Evolutionary conservation across 1,140 invertebrate species (phyloP).

Genomic region (Anoplolepis gracilipes): DNA sequence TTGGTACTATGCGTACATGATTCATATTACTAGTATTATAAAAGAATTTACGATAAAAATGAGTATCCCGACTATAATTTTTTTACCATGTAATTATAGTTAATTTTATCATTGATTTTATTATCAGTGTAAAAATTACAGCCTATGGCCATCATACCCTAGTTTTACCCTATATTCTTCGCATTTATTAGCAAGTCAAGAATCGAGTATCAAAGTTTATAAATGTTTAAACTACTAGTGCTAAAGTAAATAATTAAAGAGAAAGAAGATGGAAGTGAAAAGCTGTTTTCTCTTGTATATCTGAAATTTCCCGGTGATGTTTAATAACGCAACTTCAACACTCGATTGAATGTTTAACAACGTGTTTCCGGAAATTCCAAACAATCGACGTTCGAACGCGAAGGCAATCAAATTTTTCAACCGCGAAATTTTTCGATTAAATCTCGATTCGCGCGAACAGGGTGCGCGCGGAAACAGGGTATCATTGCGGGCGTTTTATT

Average conservation of each 20-base stretch:
- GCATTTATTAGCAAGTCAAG: not conserved
- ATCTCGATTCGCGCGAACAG: not conserved
- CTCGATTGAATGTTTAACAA: not conserved
- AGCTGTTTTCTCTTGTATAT: not conserved
- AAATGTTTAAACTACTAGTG: not conserved
- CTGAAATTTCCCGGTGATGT: not conserved
- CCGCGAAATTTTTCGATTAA: not conserved
- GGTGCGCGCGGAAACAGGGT: not conserved
- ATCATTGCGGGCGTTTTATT: slow-evolving; percentile 19
- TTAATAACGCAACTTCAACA: not conserved
- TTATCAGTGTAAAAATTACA: not conserved
- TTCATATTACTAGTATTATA: too few species aligned
- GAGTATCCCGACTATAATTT: too few species aligned
- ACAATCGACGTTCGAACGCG: not conserved
- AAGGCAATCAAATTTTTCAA: not conserved
- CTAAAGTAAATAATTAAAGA: too few species aligned
- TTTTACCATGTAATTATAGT: too few species aligned
- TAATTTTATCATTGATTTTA: too few species aligned
- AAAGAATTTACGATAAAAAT: too few species aligned
- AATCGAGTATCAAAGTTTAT: not conserved
- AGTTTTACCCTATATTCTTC: not conserved
- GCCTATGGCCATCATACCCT: too few species aligned
- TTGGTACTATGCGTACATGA: too few species aligned
- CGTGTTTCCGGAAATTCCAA: not conserved
- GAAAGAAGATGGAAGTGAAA: not conserved